Percentiles rank a stretch among this genome's conserved stretches.
Evolutionary conservation across 2,797 vertebrate species (phyloP).

Genomic region (Amniataba percoides): DNA sequence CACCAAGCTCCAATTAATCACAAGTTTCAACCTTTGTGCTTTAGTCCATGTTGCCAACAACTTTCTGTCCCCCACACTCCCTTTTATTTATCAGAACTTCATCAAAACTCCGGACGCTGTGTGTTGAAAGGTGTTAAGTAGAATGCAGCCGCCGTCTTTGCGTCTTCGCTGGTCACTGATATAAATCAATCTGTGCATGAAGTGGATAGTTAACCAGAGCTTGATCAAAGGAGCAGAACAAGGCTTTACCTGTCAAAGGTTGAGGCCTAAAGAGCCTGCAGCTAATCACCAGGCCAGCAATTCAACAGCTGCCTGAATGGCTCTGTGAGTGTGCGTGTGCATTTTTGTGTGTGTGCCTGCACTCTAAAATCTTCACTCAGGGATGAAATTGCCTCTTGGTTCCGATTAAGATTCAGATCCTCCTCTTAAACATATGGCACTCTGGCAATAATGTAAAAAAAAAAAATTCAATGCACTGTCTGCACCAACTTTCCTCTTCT

Average conservation of each 20-base stretch:
- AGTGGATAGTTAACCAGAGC: constrained; percentile 29
- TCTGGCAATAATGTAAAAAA: not conserved
- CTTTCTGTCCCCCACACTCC: constrained; percentile 14
- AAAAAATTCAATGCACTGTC: constrained; percentile 1
- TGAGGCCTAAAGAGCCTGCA: constrained; percentile 34
- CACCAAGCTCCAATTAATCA: constrained; percentile 27
- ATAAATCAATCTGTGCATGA: constrained; percentile 50
- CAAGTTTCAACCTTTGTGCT: constrained; percentile 21
- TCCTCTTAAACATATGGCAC: constrained; percentile 4
- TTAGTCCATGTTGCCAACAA: not conserved
- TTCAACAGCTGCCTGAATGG: constrained; percentile 43
- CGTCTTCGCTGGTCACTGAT: constrained; percentile 19
- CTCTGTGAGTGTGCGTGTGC: constrained; percentile 25
- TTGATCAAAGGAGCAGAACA: constrained; percentile 55
- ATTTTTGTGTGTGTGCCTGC: constrained; percentile 4
- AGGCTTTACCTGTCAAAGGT: constrained; percentile 60
- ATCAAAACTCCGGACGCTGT: not conserved
- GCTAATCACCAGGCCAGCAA: constrained; percentile 33
- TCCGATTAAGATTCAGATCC: constrained; percentile 20
- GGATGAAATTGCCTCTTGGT: constrained; percentile 21
- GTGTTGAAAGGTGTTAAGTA: constrained; percentile 42
- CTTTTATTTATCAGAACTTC: constrained; percentile 4
- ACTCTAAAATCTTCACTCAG: constrained; percentile 7
- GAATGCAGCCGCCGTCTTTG: constrained; percentile 35
- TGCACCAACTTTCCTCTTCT: not conserved